A percentile compares a stretch with the other conserved stretches of the same genome.
phyloP scores from a whole-genome alignment of 2,797 vertebrate genomes.

The Chanos chanos region DNA sequence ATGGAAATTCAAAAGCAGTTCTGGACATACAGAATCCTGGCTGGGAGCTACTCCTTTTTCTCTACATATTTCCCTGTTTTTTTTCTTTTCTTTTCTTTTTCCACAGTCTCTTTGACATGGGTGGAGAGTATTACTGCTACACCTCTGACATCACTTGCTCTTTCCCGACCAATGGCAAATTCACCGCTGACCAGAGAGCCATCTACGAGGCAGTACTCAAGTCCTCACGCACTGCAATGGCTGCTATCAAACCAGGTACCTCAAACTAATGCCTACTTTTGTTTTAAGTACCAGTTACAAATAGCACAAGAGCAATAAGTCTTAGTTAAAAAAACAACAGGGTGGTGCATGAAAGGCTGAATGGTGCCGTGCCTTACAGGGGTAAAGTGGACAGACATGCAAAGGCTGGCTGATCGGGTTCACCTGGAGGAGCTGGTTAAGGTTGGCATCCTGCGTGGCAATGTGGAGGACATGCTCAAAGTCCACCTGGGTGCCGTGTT shows the following conservation, averaged over 20 bases:
- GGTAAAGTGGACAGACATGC: conserved; percentile 90
- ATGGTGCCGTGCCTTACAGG: no score
- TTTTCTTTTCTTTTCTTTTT: no score
- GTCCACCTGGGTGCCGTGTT: conserved; percentile 89
- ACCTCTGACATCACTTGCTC: conserved; percentile 96
- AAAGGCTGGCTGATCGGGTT: conserved; percentile 84
- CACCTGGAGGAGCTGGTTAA: conserved; percentile 88
- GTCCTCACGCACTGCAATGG: conserved; percentile 80
- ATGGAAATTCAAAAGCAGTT: no score
- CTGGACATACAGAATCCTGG: not conserved
- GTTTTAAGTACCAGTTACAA: not conserved
- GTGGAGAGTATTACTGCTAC: conserved; percentile 96
- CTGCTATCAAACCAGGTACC: conserved; percentile 84
- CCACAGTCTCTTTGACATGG: conserved; percentile 92
- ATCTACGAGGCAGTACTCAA: conserved; percentile 89
- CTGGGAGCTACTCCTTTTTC: no score
- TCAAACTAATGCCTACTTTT: not conserved
- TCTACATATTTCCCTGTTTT: no score
- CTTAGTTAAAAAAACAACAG: no score
- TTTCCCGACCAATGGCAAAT: conserved; percentile 90
- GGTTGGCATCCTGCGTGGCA: conserved; percentile 81
- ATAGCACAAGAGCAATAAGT: no score
- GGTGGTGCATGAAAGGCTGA: no score
- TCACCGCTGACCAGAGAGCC: conserved; percentile 85
- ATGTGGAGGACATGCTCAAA: conserved; percentile 87